Evolutionary conservation across 2,797 vertebrate species (phyloP), one percentile per base, ranked within the genome.

Genomic region (Hydrophis major): DNA sequence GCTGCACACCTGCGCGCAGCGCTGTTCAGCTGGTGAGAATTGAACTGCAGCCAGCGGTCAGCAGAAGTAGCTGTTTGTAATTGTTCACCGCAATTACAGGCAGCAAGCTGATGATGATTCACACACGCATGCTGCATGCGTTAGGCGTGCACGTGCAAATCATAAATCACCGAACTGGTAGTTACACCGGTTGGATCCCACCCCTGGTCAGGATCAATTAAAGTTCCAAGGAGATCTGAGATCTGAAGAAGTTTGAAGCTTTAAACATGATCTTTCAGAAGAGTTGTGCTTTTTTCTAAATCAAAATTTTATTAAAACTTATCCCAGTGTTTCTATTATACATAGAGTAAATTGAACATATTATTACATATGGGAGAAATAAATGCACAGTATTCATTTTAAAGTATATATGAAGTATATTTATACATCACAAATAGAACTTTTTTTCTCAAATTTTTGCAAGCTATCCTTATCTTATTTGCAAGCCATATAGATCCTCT

Each of bases 51-150:
- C 42, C 42, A 42, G 42, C 42, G 3, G 42, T 42, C 42, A 42
- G 42, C 42, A 42, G 42, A 42, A 42, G 42, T 42, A 42, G 42
- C 3, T 42, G 42, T 42, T 42, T 42, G 42, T 42, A 42, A 42
- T 42, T 42, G 42, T 42, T 42, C 42, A 42, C 42, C 42, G 3
- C 42, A 42, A 42, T 42, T 53, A 8, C 8, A 53, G 50, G 50
- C 1, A 53, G 50, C 50, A 53, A 53, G 50, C 50, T 53, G 50
- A 53, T 53, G 50, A 53, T 10, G 50, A 53, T 53, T 53, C 50
- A 53, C 50, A 10, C 1, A 7, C 1, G 50, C 50, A 7, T 1
- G 1, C 50, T 10, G 50, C 1, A 0, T 10, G 50, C 50, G 5
- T 50, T 8, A 50, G 50, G 50, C 6, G 0, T 50, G 7, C 50